Evolutionary conservation across 2,888 invertebrate genomes (phyloP), one percentile per base, ranked within the genome.

Genomic region (Ashinkailepas kermadecensis): DNA sequence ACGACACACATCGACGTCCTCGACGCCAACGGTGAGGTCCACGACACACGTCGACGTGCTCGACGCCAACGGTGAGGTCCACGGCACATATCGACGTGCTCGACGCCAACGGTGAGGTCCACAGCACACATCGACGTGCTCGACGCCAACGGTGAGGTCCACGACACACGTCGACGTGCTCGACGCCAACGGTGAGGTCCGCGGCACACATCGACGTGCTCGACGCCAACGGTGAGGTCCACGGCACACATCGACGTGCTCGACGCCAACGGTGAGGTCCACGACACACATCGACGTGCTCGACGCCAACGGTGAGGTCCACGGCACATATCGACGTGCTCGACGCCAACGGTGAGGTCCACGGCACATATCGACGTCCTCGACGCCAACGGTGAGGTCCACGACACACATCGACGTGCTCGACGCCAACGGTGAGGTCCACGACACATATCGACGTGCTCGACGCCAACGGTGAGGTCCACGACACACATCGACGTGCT

Each of bases 11-110:
- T 97, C 83, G 90, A 91, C 85, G 91, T 97, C 79, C 89, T 93
- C 81, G 97, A 97, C 88, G 94, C 94, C 21, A 96, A 97, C 88
- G 96, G n/a, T n/a, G n/a, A n/a, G n/a, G n/a, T n/a, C n/a, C n/a
- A n/a, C n/a, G n/a, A n/a, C n/a, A n/a, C 89, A 89, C 58, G 90
- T 97, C 83, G 90, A 91, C 85, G 91, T 97, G 80, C 89, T 93
- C 81, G 97, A 97, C 88, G 94, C 94, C 21, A 96, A 97, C 88
- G 96, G 90, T 90, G 39, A 80, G 81, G 93, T 95, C 84, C 91
- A 90, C 85, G 91, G 96, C 6, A 89, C 89, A 89, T 57, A 90
- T 97, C 83, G 90, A 91, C 85, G 91, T 97, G 80, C 89, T 93
- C 81, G 97, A 97, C 88, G 94, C 94, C 21, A 96, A 97, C 88